Percentiles rank a stretch among this genome's conserved stretches.
These are phyloP conservation scores for Phalacrocorax brasilianus DNA, from an alignment of 2,113 vertebrate genomes.

Conservation along the genomic window DNA sequence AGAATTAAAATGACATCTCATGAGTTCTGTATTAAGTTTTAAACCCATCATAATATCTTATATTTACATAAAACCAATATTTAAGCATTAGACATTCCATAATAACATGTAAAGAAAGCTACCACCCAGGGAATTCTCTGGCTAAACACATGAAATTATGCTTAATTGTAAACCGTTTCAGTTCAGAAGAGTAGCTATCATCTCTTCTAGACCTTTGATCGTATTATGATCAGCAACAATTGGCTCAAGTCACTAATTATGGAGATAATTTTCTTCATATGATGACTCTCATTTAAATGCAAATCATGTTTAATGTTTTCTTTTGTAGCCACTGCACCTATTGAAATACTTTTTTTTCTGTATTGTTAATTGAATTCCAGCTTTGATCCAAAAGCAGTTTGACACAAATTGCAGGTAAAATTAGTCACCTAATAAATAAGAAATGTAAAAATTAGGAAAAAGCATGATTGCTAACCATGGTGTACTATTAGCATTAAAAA, in stretches of 20 bases:
- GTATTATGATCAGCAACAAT: neutral
- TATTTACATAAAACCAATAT: neutral
- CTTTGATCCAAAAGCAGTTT: neutral
- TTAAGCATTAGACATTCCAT: neutral
- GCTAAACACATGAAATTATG: neutral
- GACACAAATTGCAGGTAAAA: neutral
- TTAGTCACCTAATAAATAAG: neutral
- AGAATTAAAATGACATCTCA: neutral
- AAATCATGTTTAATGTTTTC: neutral
- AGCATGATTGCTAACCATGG: neutral
- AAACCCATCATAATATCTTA: neutral
- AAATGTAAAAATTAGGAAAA: neutral
- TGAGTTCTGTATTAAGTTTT: neutral
- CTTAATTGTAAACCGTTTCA: neutral
- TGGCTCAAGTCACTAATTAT: neutral
- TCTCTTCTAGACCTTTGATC: neutral
- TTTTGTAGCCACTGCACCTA: neutral
- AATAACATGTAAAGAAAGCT: neutral
- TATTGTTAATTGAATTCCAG: neutral
- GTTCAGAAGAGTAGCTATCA: neutral
- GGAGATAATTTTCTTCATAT: neutral
- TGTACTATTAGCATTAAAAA: neutral
- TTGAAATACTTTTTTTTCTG: neutral
- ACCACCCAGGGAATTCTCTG: neutral
- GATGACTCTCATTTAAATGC: neutral